Conservation (phyloP, 2,113 vertebrate genomes). For the Campylomormyrus numenius region DNA sequence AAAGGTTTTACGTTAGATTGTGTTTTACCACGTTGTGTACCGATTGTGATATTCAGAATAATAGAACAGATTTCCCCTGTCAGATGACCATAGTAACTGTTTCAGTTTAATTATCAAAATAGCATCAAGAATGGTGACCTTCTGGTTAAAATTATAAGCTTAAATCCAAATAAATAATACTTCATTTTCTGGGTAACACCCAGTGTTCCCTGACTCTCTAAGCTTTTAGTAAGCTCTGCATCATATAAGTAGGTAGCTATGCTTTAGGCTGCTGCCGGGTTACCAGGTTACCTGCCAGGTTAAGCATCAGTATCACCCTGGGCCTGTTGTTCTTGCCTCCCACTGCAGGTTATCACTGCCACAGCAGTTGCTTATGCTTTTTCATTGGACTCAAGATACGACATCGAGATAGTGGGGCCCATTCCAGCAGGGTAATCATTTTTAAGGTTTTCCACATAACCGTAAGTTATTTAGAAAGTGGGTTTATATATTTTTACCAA, state of each 20-base stretch:
- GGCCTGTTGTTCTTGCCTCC: constrained; percentile 7
- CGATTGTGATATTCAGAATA: neutral
- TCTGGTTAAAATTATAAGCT: neutral
- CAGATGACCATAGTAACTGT: neutral
- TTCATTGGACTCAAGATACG: constrained; percentile 71
- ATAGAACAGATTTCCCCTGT: neutral
- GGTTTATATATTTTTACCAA: neutral
- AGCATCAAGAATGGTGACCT: neutral
- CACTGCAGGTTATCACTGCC: constrained; percentile 71
- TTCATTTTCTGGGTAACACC: neutral
- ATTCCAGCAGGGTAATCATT: constrained; percentile 74
- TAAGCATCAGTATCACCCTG: neutral
- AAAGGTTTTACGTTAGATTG: neutral
- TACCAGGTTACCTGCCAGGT: neutral
- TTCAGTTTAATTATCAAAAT: neutral
- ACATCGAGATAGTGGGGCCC: constrained; percentile 77
- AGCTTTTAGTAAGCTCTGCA: neutral
- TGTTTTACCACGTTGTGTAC: neutral
- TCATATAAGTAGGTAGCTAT: neutral
- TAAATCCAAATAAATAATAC: neutral
- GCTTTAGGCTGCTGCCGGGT: neutral
- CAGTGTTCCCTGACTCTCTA: neutral
- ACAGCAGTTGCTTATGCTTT: constrained; percentile 71
- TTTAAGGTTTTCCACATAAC: neutral
- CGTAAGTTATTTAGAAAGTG: neutral